Percentiles rank a stretch among this genome's conserved stretches.
Evolutionary conservation across 2,113 vertebrate species (phyloP).

Genomic region (Nesoenas mayeri): DNA sequence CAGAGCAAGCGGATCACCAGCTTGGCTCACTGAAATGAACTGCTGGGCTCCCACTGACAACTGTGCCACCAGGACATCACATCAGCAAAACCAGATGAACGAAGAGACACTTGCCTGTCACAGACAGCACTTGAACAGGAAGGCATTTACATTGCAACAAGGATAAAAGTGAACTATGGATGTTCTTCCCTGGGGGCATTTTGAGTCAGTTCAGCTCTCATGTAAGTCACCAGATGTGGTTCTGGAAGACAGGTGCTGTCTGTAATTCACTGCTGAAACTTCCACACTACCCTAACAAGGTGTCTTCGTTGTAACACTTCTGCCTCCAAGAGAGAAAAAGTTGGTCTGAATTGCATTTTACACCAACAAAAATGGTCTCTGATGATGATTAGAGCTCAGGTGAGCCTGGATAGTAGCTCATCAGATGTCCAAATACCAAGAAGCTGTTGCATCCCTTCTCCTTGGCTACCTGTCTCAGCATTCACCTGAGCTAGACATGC

Average conservation of each 20-base stretch:
- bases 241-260: neutral
- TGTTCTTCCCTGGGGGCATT: neutral
- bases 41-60: accelerated
- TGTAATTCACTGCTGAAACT: neutral
- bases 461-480: neutral
- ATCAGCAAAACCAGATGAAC: neutral
- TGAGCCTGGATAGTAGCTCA: neutral
- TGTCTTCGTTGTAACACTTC: accelerated
- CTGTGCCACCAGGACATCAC: neutral
- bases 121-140: accelerated
- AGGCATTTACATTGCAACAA: accelerated
- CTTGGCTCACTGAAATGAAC: neutral
- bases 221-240: neutral
- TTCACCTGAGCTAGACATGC: neutral
- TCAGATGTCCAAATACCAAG: neutral
- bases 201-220: neutral
- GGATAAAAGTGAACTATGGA: neutral
- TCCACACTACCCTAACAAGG: neutral
- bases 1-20: accelerated
- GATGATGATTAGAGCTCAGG: neutral
- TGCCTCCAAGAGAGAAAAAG: neutral
- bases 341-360: neutral
- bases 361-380: neutral
- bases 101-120: neutral
- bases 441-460: neutral